Evolutionary conservation across 2,113 vertebrate species (phyloP).

Genomic region (Copsychus sechellarum): DNA sequence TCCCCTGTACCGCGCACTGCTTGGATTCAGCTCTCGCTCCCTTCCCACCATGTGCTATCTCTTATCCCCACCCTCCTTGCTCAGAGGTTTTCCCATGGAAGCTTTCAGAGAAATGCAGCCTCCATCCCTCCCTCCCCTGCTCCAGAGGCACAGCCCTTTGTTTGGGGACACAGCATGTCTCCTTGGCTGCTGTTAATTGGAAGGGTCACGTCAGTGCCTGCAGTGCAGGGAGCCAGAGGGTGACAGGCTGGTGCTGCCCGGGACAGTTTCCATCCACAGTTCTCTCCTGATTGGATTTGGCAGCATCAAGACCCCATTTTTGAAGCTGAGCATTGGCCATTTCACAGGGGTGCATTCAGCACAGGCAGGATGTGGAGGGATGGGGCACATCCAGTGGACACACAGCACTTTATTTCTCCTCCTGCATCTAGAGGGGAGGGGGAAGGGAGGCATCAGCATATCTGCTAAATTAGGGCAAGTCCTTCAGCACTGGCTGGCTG

Average conservation of each 20-base stretch:
- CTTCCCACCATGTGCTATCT: neutral
- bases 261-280: neutral
- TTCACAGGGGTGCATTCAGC: neutral
- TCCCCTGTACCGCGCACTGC: neutral
- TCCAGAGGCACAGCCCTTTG: neutral
- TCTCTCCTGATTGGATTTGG: neutral
- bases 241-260: neutral
- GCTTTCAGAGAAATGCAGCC: neutral
- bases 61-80: neutral
- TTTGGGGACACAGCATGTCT: neutral
- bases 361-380: neutral
- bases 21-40: neutral
- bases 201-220: neutral
- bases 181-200: neutral
- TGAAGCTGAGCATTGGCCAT: neutral
- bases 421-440: neutral
- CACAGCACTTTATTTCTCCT: neutral
- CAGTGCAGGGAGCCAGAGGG: neutral
- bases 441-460: neutral
- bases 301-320: neutral
- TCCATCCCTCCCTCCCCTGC: neutral
- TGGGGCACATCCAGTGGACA: rapidly evolving
- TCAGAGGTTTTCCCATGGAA: neutral
- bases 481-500: neutral
- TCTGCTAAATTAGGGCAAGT: slow-evolving; percentile 32